Base-by-base conservation (phyloP, 2,888 invertebrate species). In the Portevinia maculata region DNA sequence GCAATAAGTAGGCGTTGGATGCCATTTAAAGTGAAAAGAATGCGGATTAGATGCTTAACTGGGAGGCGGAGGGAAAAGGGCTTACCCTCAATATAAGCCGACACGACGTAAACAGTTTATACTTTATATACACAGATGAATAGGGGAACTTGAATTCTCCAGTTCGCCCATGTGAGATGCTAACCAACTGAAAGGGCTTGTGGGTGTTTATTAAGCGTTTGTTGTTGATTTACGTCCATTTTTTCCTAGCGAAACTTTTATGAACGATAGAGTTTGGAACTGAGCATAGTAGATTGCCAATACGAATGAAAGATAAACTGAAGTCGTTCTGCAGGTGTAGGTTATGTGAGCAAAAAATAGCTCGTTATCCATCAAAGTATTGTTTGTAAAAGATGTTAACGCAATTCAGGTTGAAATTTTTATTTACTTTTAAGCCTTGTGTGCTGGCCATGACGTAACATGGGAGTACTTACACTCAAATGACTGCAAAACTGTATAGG, bases 111-210 rank as follows among this genome's bases (percentile, higher is more conserved):
- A 21, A 39, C 34, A 48, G 39, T 39, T 15, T 3, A 34, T 34
- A 37, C 11, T 19, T 5, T 3, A 24, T 5, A 24, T 5, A 24
- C 24, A 24, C 57, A 60, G 28, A 75, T 70, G 41, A 15, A 44
- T 69, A 67, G 50, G 69, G 37, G 37, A 64, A 69, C 59, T 53
- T 52, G 46, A 79, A 74, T 79, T 34, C 41, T 13, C 19, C 39
- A 62, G 48, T 74, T 62, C 62, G 53, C 73, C 41, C 39, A 37
- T 37, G 24, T 11, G n/a, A 30, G 65, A 62, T 78, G 69, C 59
- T 69, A 70, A 70, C 39, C 39, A 81, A 64, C 57, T 59, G 69
- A 59, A 81, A 81, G 75, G 75, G 75, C 64, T 70, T 67, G 74
- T 79, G 74, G 79, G 79, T 74, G 74, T 74, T 64, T 28, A 30